Evolutionary conservation across 2,888 invertebrate species (phyloP).

Genomic region (Pedicia rivosa): DNA sequence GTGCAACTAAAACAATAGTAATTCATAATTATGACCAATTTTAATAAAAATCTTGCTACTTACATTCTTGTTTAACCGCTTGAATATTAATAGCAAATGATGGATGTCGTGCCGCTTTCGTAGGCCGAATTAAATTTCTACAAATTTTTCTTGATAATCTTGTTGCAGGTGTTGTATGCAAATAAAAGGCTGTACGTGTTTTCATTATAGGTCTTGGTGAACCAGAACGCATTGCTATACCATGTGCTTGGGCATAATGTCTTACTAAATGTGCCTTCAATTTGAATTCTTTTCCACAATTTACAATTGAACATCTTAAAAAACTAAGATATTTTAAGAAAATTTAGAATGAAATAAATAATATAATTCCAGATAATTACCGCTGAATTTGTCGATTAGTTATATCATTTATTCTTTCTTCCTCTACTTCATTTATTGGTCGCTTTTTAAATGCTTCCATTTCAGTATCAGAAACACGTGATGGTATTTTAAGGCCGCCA

Average conservation of each 20-base stretch:
- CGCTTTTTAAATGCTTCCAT: slow-evolving; percentile 32
- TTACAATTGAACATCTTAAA: slow-evolving; percentile 77
- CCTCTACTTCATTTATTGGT: slow-evolving; percentile 32
- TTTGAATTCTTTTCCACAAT: slow-evolving; percentile 93
- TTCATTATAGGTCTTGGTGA: slow-evolving; percentile 91
- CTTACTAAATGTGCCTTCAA: slow-evolving; percentile 85
- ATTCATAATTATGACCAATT: slow-evolving; percentile 6
- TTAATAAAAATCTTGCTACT: slow-evolving; percentile 21
- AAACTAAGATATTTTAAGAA: slow-evolving; percentile 1
- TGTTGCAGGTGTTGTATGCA: slow-evolving; percentile 81
- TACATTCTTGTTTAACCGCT: slow-evolving; percentile 79
- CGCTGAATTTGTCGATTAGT: slow-evolving; percentile 27
- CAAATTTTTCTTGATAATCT: slow-evolving; percentile 78
- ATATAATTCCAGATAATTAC: slow-evolving; percentile 13
- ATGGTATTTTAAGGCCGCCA: slow-evolving; percentile 81
- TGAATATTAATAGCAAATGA: slow-evolving; percentile 59
- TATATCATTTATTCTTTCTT: slow-evolving; percentile 33
- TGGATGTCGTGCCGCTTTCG: slow-evolving; percentile 81
- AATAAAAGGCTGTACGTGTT: slow-evolving; percentile 90
- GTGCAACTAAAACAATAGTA: slow-evolving; percentile 29
- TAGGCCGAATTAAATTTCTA: slow-evolving; percentile 61
- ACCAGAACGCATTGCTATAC: slow-evolving; percentile 50
- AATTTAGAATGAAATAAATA: neutral
- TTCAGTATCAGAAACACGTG: slow-evolving; percentile 34
- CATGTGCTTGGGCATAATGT: slow-evolving; percentile 85